Percentiles rank a stretch among this genome's conserved stretches.
Conservation (phyloP, 2,113 vertebrate species). For the Panurus biarmicus region DNA sequence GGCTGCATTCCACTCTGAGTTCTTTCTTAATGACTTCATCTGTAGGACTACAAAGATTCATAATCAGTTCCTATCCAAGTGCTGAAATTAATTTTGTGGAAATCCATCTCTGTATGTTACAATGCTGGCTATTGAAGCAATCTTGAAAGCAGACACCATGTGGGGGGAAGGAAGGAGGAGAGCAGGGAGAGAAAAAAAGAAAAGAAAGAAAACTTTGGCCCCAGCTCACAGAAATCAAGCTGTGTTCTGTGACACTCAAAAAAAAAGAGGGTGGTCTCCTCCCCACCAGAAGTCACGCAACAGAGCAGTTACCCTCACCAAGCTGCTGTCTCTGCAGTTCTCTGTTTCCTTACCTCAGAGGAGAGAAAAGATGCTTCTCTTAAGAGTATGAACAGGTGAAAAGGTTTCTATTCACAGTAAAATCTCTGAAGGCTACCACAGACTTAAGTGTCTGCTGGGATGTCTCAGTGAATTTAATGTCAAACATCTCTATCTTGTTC, state of each 20-base stretch:
- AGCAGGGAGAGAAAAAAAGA: background rate
- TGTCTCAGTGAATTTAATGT: background rate
- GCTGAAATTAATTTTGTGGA: constrained; percentile 34
- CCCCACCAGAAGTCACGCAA: background rate
- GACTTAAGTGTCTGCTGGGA: background rate
- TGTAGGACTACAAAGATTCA: constrained; percentile 20
- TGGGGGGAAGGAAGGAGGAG: background rate
- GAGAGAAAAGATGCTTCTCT: background rate
- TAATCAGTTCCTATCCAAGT: constrained; percentile 10
- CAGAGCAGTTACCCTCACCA: background rate
- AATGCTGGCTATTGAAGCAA: constrained; percentile 19
- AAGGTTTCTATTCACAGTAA: background rate
- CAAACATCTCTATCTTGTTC: background rate
- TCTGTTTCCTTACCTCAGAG: background rate
- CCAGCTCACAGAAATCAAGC: constrained; percentile 29
- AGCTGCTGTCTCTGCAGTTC: background rate
- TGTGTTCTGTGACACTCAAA: background rate
- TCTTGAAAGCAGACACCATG: constrained; percentile 42
- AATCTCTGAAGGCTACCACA: background rate
- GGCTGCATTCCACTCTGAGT: background rate
- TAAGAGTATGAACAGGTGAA: background rate
- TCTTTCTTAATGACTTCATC: constrained; percentile 23
- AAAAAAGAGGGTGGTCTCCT: background rate
- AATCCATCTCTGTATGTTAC: constrained; percentile 5
- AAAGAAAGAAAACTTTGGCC: background rate